Evolutionary conservation across 1,140 invertebrate species (phyloP).

Genomic region (Anadara kagoshimensis): DNA sequence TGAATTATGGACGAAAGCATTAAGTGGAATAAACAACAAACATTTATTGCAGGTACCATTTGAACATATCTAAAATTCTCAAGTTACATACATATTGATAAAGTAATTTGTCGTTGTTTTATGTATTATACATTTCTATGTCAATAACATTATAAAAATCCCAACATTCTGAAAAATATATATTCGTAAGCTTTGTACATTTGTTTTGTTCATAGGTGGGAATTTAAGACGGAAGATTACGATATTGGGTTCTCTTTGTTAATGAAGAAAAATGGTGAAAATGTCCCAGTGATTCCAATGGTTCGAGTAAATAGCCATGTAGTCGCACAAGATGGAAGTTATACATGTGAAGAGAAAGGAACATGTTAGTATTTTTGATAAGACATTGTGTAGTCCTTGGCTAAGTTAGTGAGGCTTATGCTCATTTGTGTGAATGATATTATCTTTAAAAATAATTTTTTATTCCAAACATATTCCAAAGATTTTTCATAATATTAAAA

Average conservation of each 20-base stretch:
- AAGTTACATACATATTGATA: no score
- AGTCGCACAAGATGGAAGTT: slow-evolving; percentile 84
- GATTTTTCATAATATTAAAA: neutral
- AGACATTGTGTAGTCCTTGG: slow-evolving; percentile 3
- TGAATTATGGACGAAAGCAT: no score
- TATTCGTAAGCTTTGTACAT: no score
- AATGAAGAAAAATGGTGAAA: slow-evolving; percentile 78
- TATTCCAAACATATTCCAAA: neutral
- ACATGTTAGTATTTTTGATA: slow-evolving; percentile 86
- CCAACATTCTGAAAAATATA: no score
- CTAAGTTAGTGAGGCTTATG: neutral
- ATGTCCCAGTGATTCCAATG: slow-evolving; percentile 80
- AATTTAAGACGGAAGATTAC: slow-evolving; percentile 88
- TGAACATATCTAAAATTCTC: no score
- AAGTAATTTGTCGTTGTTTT: no score
- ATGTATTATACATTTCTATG: no score
- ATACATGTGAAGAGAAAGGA: slow-evolving; percentile 83
- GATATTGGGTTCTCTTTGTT: slow-evolving; percentile 91
- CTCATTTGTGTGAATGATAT: neutral
- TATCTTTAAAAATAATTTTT: neutral
- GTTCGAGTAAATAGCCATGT: slow-evolving; percentile 84
- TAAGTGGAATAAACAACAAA: no score
- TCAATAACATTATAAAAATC: no score
- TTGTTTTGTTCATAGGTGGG: no score
- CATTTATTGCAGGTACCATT: no score